These are phyloP conservation scores for Bradypus variegatus DNA, from an alignment of 2,797 vertebrate species.

Conservation along the genomic window DNA sequence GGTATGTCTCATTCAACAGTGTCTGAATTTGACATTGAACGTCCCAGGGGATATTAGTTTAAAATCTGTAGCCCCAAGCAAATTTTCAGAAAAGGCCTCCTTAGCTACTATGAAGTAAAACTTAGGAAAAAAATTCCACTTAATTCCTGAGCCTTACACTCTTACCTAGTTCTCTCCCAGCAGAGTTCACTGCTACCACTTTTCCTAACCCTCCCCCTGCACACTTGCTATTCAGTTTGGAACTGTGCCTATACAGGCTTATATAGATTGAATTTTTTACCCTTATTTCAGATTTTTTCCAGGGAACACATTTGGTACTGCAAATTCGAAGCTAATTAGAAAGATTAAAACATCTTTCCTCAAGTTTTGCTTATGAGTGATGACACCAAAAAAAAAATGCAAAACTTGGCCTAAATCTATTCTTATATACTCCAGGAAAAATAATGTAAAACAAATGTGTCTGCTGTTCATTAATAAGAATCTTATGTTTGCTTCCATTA, in stretches of 20 bases:
- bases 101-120: background rate
- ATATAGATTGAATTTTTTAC: background rate
- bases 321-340: background rate
- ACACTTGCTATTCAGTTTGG: background rate
- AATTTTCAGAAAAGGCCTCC: background rate
- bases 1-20: background rate
- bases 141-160: background rate
- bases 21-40: background rate
- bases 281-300: background rate
- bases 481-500: background rate
- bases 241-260: background rate
- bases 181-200: background rate
- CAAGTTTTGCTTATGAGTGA: background rate
- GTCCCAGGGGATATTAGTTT: background rate
- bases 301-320: background rate
- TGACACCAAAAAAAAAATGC: background rate
- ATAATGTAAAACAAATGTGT: background rate
- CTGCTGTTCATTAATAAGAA: background rate
- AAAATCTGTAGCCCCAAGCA: background rate
- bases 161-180: background rate
- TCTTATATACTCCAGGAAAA: background rate
- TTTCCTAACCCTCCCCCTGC: background rate
- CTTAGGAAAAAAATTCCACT: background rate
- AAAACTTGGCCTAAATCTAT: background rate
- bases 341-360: background rate